Percentiles rank a stretch among this genome's conserved stretches.
Evolutionary conservation across 2,888 invertebrate species (phyloP).

Genomic region (Parnassius orleans): DNA sequence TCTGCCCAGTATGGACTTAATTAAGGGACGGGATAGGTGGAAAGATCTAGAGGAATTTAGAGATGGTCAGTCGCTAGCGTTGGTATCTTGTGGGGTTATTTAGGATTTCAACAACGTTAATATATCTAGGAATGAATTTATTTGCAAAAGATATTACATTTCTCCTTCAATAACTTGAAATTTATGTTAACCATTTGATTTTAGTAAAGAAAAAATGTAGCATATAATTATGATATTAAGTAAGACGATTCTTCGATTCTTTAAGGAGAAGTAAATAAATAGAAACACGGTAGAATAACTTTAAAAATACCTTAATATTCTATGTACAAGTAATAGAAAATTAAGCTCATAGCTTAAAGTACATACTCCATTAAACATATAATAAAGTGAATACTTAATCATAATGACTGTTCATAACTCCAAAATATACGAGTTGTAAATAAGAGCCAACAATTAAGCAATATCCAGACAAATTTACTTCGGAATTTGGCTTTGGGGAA

Average conservation of each 20-base stretch:
- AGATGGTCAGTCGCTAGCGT: constrained; percentile 41
- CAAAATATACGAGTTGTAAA: constrained; percentile 19
- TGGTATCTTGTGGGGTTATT: constrained; percentile 19
- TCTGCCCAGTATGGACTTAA: constrained; percentile 78
- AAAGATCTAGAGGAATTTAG: constrained; percentile 73
- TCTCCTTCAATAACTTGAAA: not conserved
- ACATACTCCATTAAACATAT: too few species aligned
- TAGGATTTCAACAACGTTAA: constrained; percentile 6
- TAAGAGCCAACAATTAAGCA: constrained; percentile 28
- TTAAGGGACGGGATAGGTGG: constrained; percentile 68
- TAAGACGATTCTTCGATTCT: too few species aligned
- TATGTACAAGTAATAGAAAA: not conserved
- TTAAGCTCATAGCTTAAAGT: too few species aligned
- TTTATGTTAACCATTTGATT: not conserved
- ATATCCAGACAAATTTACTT: constrained; percentile 52
- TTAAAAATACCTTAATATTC: not conserved
- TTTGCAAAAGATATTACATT: not conserved
- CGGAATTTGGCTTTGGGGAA: constrained; percentile 70
- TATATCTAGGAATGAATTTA: not conserved
- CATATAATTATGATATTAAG: too few species aligned
- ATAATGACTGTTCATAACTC: constrained; percentile 8
- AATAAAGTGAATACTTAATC: too few species aligned
- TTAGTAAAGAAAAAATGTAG: too few species aligned
- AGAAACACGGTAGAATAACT: not conserved
- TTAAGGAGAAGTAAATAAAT: too few species aligned